Percentiles rank a stretch among this genome's conserved stretches.
phyloP scores from a whole-genome alignment of 2,113 vertebrate species.

The Cnemophilus loriae region DNA sequence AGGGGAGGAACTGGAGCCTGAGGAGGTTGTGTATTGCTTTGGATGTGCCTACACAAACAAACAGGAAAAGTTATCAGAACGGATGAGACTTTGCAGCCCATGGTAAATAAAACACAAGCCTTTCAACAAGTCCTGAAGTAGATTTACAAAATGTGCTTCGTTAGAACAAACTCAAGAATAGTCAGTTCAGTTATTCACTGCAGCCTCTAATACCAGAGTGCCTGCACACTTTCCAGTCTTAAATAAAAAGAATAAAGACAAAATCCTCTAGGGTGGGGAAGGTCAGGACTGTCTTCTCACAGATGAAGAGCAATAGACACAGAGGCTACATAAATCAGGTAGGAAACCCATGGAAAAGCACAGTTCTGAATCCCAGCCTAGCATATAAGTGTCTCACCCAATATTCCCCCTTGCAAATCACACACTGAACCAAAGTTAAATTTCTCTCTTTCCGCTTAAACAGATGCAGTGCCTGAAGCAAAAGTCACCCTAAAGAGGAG shows the following conservation, averaged over 20 bases:
- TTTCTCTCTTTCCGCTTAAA: background rate
- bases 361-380: background rate
- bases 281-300: background rate
- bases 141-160: background rate
- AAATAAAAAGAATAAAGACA: background rate
- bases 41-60: slow-evolving; percentile 86
- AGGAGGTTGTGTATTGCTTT: slow-evolving; percentile 89
- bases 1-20: slow-evolving; percentile 92
- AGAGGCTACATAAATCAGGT: background rate
- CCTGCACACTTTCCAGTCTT: background rate
- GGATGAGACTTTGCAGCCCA: background rate
- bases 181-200: background rate
- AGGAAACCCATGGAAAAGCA: background rate
- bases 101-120: background rate
- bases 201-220: background rate
- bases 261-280: background rate
- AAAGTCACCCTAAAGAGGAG: background rate
- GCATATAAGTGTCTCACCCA: background rate
- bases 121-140: background rate
- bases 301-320: accelerated
- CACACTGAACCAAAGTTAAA: background rate
- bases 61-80: background rate
- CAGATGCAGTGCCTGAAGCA: background rate
- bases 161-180: background rate
- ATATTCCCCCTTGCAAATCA: background rate